Evolutionary conservation across 2,888 invertebrate species (phyloP).

Genomic region (Phaedon cochleariae): DNA sequence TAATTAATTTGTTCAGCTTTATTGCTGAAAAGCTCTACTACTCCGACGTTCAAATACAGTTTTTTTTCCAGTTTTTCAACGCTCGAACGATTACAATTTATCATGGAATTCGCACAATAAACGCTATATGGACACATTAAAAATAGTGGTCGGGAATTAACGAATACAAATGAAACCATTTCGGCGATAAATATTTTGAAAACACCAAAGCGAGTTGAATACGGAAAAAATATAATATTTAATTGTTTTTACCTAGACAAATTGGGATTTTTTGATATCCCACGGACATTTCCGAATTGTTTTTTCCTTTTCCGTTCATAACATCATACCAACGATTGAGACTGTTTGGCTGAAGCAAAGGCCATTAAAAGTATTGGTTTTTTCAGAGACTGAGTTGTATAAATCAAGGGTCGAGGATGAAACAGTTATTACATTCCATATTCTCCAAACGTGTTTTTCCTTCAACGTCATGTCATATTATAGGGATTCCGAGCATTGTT

Average conservation of each 20-base stretch:
- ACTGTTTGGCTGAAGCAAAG: too few species aligned
- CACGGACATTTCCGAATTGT: too few species aligned
- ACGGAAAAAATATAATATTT: background rate
- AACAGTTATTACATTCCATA: background rate
- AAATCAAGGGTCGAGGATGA: background rate
- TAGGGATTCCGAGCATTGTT: background rate
- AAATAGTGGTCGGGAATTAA: slow-evolving; percentile 12
- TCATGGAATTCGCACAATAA: slow-evolving; percentile 25
- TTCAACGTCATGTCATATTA: background rate
- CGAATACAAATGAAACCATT: slow-evolving; percentile 22
- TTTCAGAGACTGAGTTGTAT: background rate
- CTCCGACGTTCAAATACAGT: too few species aligned
- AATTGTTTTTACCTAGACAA: too few species aligned
- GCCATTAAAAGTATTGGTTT: too few species aligned
- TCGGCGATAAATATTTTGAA: slow-evolving; percentile 13
- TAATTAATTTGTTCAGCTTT: too few species aligned
- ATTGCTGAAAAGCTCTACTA: too few species aligned
- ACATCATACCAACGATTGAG: too few species aligned
- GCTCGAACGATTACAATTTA: slow-evolving; percentile 23
- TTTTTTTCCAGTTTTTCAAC: slow-evolving; percentile 21
- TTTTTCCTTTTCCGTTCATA: too few species aligned
- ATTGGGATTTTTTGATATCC: too few species aligned
- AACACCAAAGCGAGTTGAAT: background rate
- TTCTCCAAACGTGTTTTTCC: background rate
- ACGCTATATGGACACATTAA: slow-evolving; percentile 23